These are phyloP conservation scores for Gambusia yucatana DNA, from an alignment of 2,797 vertebrate species.

Conservation along the genomic window DNA sequence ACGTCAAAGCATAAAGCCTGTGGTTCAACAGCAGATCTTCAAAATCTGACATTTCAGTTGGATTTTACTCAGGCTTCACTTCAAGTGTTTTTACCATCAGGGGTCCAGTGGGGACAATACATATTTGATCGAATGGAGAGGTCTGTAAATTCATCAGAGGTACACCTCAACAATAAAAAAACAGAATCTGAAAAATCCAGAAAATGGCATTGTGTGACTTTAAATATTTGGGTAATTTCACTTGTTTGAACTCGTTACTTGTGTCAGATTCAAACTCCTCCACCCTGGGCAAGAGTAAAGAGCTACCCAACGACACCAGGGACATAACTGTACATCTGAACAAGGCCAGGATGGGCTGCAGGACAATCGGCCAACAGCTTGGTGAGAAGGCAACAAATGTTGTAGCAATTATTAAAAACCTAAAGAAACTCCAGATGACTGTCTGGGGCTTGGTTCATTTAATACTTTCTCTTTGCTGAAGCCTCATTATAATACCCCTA, in stretches of 20 bases:
- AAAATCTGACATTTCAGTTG: constrained; percentile 16
- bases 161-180: neutral
- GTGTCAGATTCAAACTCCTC: neutral
- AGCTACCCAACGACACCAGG: neutral
- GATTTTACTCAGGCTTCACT: neutral
- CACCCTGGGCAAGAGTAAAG: neutral
- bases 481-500: neutral
- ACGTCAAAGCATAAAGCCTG: constrained; percentile 24
- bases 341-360: neutral
- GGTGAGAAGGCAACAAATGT: neutral
- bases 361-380: neutral
- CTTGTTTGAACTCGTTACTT: neutral
- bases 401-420: neutral
- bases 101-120: neutral
- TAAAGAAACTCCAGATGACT: neutral
- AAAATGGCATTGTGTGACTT: neutral
- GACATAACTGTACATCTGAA: neutral
- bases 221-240: neutral
- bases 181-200: neutral
- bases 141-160: neutral
- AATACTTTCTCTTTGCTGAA: neutral
- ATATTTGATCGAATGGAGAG: neutral
- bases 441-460: neutral
- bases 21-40: neutral
- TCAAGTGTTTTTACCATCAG: neutral